Base-by-base conservation (phyloP, 2,113 vertebrate genomes). In the Acanthochromis polyacanthus region DNA sequence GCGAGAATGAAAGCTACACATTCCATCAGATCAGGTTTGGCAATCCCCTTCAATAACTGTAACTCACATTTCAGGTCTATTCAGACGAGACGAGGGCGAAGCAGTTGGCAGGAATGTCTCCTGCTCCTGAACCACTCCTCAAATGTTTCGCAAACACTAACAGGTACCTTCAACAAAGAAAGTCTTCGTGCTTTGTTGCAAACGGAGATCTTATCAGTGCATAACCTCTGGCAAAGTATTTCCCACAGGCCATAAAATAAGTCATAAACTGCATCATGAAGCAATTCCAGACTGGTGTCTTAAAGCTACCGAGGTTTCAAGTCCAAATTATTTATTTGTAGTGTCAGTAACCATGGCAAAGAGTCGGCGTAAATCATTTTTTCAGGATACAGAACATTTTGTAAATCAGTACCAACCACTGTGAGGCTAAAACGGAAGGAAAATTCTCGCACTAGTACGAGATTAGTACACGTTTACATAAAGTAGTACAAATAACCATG, bases 61-160 rank as follows among this genome's bases (percentile, higher is more conserved):
- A 71, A 56, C 46, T 75, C 14, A 55, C 51, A 64, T 14, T 69
- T 78, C 69, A 75, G n/a, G 40, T 58, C 36, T 22, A 19, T 38
- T 38, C 28, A 65, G n/a, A 53, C 5, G 0, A 63, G 10, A 5
- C 32, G 66, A 46, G 10, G 30, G 32, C 8, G 46, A 68, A 48
- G 69, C 25, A 62, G 56, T n/a, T 19, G 38, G 3, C 58, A 61
- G 15, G 77, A 86, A 83, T 77, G 53, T 60, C 48, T 56, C 28
- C 28, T 58, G 15, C n/a, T 64, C 36, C 3, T 30, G 12, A 61
- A 65, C 82, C 78, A 80, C 88, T 80, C 83, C 81, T 59, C 78
- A 65, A 87, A 71, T 1, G n/a, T 79, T 88, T 25, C 4, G n/a
- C 57, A 87, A 88, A 28, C 6, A 66, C 51, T 3, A 64, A 74